A percentile compares a stretch with the other conserved stretches of the same genome.
Conservation (phyloP, 2,888 invertebrate genomes). For the Abrostola tripartita region DNA sequence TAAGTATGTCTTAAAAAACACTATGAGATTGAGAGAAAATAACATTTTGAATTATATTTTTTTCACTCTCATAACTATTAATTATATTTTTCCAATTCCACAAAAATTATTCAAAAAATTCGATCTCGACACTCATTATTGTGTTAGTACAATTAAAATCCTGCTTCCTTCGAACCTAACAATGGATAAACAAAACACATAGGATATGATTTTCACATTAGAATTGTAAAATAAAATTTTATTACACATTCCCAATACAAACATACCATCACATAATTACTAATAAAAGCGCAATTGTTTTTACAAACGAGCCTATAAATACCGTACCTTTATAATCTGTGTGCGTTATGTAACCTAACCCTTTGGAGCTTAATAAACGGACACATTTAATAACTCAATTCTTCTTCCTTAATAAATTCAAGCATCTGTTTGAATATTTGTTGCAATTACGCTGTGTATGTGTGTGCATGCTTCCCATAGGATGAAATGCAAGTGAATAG, state of each 20-base stretch:
- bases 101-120: background rate
- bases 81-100: no score
- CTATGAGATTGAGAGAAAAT: no score
- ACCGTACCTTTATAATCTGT: conserved; percentile 18
- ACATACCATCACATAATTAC: conserved; percentile 12
- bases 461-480: background rate
- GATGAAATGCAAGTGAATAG: no score
- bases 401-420: conserved; percentile 8
- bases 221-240: conserved; percentile 17
- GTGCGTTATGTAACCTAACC: conserved; percentile 12
- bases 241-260: conserved; percentile 9
- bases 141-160: background rate
- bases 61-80: background rate
- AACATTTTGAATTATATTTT: background rate
- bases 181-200: background rate
- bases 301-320: conserved; percentile 30
- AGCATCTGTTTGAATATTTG: background rate
- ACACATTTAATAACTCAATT: conserved; percentile 18
- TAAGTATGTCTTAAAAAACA: no score
- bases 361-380: conserved; percentile 20
- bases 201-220: conserved; percentile 10
- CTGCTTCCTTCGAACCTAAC: background rate
- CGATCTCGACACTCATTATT: background rate
- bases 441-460: background rate
- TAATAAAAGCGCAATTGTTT: conserved; percentile 36